phyloP scores from a whole-genome alignment of 1,140 invertebrate genomes.

The Drosophila parvula region DNA sequence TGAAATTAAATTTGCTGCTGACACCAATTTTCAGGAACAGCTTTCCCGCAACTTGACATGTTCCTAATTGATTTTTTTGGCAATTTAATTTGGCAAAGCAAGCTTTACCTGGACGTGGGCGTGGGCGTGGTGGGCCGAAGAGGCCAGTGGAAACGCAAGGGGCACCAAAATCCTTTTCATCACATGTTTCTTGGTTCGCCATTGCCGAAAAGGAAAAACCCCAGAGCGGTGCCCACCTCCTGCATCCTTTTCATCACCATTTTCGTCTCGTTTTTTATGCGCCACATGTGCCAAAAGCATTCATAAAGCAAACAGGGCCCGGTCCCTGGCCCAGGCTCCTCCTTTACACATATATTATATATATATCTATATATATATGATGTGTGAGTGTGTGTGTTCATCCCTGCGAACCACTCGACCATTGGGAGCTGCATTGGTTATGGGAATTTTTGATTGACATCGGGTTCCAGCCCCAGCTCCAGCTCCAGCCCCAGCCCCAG shows the following conservation, averaged over 20 bases:
- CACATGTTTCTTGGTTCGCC: slow-evolving; percentile 72
- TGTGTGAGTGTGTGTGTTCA: slow-evolving; percentile 27
- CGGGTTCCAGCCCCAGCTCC: slow-evolving; percentile 37
- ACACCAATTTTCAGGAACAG: slow-evolving; percentile 79
- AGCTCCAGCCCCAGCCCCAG: neutral
- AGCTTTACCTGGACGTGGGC: slow-evolving; percentile 46
- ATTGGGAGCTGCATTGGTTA: slow-evolving; percentile 72
- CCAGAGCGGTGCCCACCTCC: slow-evolving; percentile 18
- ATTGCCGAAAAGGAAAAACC: slow-evolving; percentile 55
- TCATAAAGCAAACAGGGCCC: slow-evolving; percentile 68
- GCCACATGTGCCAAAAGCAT: slow-evolving; percentile 79
- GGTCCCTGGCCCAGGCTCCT: slow-evolving; percentile 6
- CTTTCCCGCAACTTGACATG: slow-evolving; percentile 81
- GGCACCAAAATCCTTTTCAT: slow-evolving; percentile 75
- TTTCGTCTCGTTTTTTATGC: slow-evolving; percentile 79
- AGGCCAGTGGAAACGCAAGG: slow-evolving; percentile 57
- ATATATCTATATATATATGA: slow-evolving; percentile 26
- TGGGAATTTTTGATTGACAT: slow-evolving; percentile 83
- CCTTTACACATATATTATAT: neutral
- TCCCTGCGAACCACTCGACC: slow-evolving; percentile 50
- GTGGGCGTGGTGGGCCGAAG: slow-evolving; percentile 33
- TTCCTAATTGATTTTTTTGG: slow-evolving; percentile 82
- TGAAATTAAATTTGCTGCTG: slow-evolving; percentile 78
- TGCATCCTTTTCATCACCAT: slow-evolving; percentile 50
- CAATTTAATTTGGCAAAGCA: slow-evolving; percentile 82